A percentile compares a stretch with the other conserved stretches of the same genome.
phyloP scores from a whole-genome alignment of 1,140 invertebrate genomes.

The Liolophura sinensis region DNA sequence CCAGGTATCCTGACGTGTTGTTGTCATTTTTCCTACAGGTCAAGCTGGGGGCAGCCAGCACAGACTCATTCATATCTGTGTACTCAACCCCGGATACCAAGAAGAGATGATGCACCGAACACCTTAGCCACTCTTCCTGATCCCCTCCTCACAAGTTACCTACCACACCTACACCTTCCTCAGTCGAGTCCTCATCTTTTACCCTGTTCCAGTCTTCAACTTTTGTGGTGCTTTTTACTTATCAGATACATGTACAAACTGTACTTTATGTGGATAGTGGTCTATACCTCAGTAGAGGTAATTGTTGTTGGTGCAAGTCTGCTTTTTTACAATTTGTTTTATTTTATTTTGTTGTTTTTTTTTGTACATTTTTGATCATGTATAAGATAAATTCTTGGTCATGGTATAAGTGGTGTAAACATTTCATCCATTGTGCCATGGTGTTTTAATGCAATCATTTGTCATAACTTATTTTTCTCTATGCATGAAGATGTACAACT shows the following conservation, averaged over 20 bases:
- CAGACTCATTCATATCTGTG: conserved; percentile 77
- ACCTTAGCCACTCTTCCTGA: not conserved
- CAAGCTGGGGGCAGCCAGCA: conserved; percentile 73
- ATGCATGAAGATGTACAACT: no score
- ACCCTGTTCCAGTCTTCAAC: not conserved
- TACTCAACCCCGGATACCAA: conserved; percentile 61
- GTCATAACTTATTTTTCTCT: no score
- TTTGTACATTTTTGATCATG: no score
- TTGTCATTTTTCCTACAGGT: conserved; percentile 42
- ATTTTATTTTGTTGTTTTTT: no score
- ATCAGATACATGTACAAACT: not conserved
- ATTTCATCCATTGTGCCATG: no score
- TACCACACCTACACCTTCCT: no score
- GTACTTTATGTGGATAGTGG: not conserved
- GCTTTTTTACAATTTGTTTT: not conserved
- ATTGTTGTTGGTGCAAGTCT: not conserved
- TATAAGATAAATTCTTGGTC: no score
- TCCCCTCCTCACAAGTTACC: no score
- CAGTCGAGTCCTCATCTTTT: conserved; percentile 1
- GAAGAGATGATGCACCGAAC: conserved; percentile 5
- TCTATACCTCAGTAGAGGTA: not conserved
- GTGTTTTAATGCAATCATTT: no score
- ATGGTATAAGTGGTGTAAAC: no score
- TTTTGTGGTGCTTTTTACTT: not conserved
- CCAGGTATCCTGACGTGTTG: no score